Percentiles rank a stretch among this genome's conserved stretches.
phyloP scores from a whole-genome alignment of 2,888 invertebrate species.

The Mayetiola destructor region DNA sequence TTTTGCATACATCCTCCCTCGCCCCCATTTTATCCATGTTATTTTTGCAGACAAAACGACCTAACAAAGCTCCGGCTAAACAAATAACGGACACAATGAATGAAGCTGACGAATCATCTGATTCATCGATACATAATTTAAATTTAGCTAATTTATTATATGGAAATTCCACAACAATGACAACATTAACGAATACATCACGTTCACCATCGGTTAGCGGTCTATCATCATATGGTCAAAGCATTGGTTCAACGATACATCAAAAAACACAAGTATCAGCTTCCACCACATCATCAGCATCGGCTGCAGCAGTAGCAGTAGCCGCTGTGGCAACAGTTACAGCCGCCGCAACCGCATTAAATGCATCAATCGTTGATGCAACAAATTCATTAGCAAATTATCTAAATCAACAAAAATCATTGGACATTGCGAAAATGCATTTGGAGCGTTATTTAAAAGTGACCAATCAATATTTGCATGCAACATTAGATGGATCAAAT shows the following conservation, averaged over 20 bases:
- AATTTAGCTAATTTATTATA: slow-evolving; percentile 9
- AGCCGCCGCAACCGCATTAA: slow-evolving; percentile 27
- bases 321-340: slow-evolving; percentile 20
- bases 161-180: background rate
- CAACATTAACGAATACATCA: background rate
- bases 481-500: slow-evolving; percentile 2
- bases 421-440: slow-evolving; percentile 32
- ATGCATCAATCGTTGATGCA: background rate
- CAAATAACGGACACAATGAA: background rate
- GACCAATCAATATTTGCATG: slow-evolving; percentile 27
- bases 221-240: background rate
- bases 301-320: background rate
- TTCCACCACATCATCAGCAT: background rate
- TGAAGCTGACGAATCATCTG: background rate
- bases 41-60: background rate
- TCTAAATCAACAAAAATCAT: slow-evolving; percentile 26
- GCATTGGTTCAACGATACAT: background rate
- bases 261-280: background rate
- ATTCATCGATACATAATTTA: slow-evolving; percentile 7
- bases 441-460: slow-evolving; percentile 27
- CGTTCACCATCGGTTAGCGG: background rate
- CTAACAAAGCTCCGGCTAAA: background rate
- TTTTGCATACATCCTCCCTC: background rate
- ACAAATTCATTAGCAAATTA: slow-evolving; percentile 24
- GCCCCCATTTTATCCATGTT: background rate